Conservation (phyloP, 64 coral and sea anemone genomes). For the Catalaphyllia jardinei region DNA sequence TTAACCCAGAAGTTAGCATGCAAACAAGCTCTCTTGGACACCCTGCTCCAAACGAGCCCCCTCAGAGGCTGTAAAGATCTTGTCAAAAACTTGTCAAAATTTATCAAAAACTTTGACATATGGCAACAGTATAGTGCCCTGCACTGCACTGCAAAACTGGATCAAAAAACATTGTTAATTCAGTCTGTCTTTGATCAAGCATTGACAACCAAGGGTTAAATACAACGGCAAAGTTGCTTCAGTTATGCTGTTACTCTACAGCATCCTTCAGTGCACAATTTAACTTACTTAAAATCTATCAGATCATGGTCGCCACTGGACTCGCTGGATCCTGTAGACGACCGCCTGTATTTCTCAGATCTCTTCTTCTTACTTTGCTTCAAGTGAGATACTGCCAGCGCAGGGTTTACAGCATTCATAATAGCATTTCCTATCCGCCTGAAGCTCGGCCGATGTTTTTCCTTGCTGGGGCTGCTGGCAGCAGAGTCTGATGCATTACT, state of each 20-base stretch:
- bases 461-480: slow-evolving; percentile 56
- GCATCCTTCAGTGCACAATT: not conserved
- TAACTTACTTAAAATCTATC: slow-evolving; percentile 46
- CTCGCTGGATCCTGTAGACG: slow-evolving; percentile 58
- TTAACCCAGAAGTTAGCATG: too few species aligned
- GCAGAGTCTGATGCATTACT: slow-evolving; percentile 71
- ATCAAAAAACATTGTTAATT: too few species aligned
- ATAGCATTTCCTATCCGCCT: slow-evolving; percentile 80
- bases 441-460: slow-evolving; percentile 53
- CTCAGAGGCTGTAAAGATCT: too few species aligned
- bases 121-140: too few species aligned
- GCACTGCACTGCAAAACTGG: too few species aligned
- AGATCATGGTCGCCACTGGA: slow-evolving; percentile 46
- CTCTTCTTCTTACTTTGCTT: slow-evolving; percentile 56
- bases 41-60: too few species aligned
- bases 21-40: too few species aligned
- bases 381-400: slow-evolving; percentile 43
- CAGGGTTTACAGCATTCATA: slow-evolving; percentile 72
- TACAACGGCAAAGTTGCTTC: not conserved
- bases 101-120: too few species aligned
- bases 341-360: slow-evolving; percentile 11
- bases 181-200: too few species aligned
- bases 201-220: too few species aligned
- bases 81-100: too few species aligned
- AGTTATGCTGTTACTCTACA: not conserved